Conservation (phyloP, 2,797 vertebrate genomes). For the Muscicapa comitata region DNA sequence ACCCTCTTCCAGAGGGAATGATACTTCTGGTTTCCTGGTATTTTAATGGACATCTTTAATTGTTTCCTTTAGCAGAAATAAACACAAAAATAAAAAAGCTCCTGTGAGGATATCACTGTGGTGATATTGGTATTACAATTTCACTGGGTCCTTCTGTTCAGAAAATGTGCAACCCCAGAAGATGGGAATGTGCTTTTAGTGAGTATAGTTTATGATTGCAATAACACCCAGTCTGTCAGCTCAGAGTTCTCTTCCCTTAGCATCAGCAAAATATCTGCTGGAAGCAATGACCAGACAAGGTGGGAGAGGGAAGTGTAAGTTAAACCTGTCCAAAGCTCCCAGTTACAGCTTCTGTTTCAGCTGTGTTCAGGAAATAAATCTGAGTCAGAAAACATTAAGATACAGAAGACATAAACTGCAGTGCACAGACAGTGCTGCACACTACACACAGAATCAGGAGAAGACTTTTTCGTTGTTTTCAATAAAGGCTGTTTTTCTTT, state of each 20-base stretch:
- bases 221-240: background rate
- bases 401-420: background rate
- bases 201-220: background rate
- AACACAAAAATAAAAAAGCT: background rate
- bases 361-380: background rate
- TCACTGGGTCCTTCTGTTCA: background rate
- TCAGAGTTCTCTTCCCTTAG: background rate
- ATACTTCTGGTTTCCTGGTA: background rate
- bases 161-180: background rate
- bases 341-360: background rate
- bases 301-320: background rate
- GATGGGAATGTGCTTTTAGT: background rate
- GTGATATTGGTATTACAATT: background rate
- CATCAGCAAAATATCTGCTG: background rate
- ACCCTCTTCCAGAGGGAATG: background rate
- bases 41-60: background rate
- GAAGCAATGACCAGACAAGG: background rate
- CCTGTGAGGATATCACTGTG: background rate
- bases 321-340: background rate
- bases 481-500: background rate
- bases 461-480: background rate
- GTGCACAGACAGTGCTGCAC: background rate
- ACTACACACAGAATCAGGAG: background rate
- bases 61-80: background rate
- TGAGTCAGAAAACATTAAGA: background rate